Conservation (phyloP, 2,888 invertebrate species). For the Pharmacophagus antenor region DNA sequence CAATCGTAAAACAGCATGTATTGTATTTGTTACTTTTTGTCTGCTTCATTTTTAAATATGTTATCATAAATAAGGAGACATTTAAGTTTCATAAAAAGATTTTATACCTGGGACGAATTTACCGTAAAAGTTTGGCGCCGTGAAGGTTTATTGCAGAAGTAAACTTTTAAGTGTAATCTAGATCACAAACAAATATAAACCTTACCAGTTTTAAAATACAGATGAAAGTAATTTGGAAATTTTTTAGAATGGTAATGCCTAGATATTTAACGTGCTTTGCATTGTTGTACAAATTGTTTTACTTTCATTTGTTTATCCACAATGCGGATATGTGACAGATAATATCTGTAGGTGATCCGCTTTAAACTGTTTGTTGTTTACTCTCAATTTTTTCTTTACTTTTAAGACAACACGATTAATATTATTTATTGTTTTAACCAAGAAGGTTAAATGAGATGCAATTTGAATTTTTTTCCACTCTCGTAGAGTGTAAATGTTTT, state of each 20-base stretch:
- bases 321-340: slow-evolving; percentile 26
- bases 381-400: slow-evolving; percentile 17
- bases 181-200: slow-evolving; percentile 1
- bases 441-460: slow-evolving; percentile 14
- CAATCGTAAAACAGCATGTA: neutral
- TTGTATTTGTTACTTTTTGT: neutral
- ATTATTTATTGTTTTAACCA: slow-evolving; percentile 23
- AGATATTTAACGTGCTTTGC: slow-evolving; percentile 18
- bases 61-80: neutral
- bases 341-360: slow-evolving; percentile 14
- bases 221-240: neutral
- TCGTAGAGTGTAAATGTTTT: neutral
- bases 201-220: neutral
- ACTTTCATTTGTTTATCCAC: slow-evolving; percentile 29
- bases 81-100: neutral
- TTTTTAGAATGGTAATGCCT: neutral
- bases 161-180: neutral
- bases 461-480: slow-evolving; percentile 11
- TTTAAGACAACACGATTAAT: slow-evolving; percentile 25
- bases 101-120: neutral
- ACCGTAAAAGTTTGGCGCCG: slow-evolving; percentile 17
- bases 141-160: neutral
- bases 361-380: slow-evolving; percentile 24
- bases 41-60: neutral
- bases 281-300: slow-evolving; percentile 21